Evolutionary conservation across 2,888 invertebrate genomes (phyloP).

Genomic region (Eilema sororculum): DNA sequence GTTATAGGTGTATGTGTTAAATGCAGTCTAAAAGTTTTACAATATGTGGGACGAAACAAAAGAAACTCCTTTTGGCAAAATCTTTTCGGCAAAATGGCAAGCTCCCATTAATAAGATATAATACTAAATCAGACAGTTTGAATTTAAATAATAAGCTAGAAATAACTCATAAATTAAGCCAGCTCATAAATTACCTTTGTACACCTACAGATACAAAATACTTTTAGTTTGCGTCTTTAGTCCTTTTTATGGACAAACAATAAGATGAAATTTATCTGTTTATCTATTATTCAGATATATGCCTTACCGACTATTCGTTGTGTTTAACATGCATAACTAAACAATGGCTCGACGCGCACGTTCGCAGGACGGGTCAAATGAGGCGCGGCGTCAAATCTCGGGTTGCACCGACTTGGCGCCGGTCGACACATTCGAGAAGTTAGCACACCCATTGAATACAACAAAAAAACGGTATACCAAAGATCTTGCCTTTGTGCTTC

Average conservation of each 20-base stretch:
- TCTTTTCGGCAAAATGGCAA: no score
- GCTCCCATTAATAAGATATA: no score
- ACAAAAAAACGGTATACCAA: conserved; percentile 71
- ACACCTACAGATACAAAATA: no score
- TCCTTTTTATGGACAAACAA: background rate
- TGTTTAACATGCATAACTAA: conserved; percentile 73
- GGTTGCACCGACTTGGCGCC: conserved; percentile 83
- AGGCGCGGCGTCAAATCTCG: conserved; percentile 82
- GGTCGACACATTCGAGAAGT: conserved; percentile 73
- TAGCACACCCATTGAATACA: conserved; percentile 74
- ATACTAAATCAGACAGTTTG: no score
- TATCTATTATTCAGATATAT: conserved; percentile 63
- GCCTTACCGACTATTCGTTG: conserved; percentile 63
- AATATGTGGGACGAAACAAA: no score
- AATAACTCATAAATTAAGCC: no score
- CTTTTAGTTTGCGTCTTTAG: background rate
- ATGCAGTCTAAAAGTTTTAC: no score
- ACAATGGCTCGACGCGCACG: conserved; percentile 77
- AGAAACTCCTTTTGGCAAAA: no score
- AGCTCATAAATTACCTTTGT: no score
- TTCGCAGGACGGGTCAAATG: conserved; percentile 79
- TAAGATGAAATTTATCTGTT: conserved; percentile 16
- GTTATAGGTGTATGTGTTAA: no score
- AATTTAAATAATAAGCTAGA: no score
- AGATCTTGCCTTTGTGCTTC: conserved; percentile 70